phyloP scores from a whole-genome alignment of 2,797 vertebrate species.

The Scarus forsteni region DNA sequence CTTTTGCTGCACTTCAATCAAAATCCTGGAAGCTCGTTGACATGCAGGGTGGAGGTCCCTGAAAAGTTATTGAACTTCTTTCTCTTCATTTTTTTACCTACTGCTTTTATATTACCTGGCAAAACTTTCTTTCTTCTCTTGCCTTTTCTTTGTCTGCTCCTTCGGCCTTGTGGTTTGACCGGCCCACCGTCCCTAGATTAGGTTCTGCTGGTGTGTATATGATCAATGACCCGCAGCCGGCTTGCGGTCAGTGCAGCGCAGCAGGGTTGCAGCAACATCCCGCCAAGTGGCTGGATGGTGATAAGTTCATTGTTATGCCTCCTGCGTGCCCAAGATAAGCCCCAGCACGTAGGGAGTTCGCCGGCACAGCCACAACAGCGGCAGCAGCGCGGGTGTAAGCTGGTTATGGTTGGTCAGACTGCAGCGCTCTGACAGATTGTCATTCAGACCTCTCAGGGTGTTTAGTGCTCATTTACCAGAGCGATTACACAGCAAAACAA shows the following conservation, averaged over 20 bases:
- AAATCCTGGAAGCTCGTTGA: slow-evolving; percentile 74
- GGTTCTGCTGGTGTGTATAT: slow-evolving; percentile 73
- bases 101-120: slow-evolving; percentile 67
- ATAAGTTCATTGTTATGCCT: slow-evolving; percentile 81
- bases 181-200: slow-evolving; percentile 76
- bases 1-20: slow-evolving; percentile 70
- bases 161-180: slow-evolving; percentile 62
- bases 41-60: slow-evolving; percentile 70
- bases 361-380: slow-evolving; percentile 27
- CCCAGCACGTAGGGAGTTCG: slow-evolving; percentile 43
- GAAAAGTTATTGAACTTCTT: slow-evolving; percentile 76
- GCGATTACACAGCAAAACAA: slow-evolving; percentile 61
- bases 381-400: slow-evolving; percentile 38
- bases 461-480: slow-evolving; percentile 69
- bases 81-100: slow-evolving; percentile 34
- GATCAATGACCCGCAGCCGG: slow-evolving; percentile 73
- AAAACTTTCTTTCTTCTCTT: slow-evolving; percentile 31
- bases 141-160: slow-evolving; percentile 38
- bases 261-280: slow-evolving; percentile 69
- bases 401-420: slow-evolving; percentile 54
- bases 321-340: slow-evolving; percentile 80
- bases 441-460: slow-evolving; percentile 56
- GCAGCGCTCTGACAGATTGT: slow-evolving; percentile 56
- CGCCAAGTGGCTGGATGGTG: slow-evolving; percentile 68
- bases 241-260: slow-evolving; percentile 57